These are phyloP conservation scores for Heterodera schachtii DNA, from an alignment of 1,140 invertebrate genomes.

Conservation along the genomic window DNA sequence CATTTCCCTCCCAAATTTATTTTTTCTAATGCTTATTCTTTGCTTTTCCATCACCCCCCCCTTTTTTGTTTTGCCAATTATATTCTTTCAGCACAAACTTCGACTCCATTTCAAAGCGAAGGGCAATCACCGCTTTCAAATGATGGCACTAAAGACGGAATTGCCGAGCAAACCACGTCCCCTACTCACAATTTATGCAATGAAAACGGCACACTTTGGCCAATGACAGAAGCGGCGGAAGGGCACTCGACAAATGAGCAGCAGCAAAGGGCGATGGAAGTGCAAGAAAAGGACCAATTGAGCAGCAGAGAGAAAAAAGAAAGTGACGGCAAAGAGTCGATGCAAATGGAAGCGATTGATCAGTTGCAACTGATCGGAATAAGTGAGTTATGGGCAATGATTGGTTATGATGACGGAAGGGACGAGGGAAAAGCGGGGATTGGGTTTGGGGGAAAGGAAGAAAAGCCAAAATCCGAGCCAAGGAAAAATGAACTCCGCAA, in stretches of 20 bases:
- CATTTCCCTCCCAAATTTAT: too few relatives aligned
- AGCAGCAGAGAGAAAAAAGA: not conserved
- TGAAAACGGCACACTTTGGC: not conserved
- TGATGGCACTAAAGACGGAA: not conserved
- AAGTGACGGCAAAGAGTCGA: not conserved
- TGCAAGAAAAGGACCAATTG: not conserved
- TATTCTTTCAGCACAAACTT: too few relatives aligned
- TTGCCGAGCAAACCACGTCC: not conserved
- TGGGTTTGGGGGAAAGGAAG: too few relatives aligned
- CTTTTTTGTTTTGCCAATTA: too few relatives aligned
- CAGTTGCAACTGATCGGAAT: not conserved
- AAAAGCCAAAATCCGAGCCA: too few relatives aligned
- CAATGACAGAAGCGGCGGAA: not conserved
- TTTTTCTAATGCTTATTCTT: too few relatives aligned
- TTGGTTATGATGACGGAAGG: too few relatives aligned
- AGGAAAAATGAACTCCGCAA: too few relatives aligned
- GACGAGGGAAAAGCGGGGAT: too few relatives aligned
- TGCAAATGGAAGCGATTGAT: not conserved
- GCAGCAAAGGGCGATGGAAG: not conserved
- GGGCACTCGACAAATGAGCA: not conserved
- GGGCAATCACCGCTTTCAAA: not conserved
- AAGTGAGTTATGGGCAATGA: too few relatives aligned
- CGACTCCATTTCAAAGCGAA: not conserved
- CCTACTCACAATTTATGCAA: too few relatives aligned
- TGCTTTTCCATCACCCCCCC: too few relatives aligned